phyloP scores from a whole-genome alignment of 2,888 invertebrate species.

The Diarsia mendica region DNA sequence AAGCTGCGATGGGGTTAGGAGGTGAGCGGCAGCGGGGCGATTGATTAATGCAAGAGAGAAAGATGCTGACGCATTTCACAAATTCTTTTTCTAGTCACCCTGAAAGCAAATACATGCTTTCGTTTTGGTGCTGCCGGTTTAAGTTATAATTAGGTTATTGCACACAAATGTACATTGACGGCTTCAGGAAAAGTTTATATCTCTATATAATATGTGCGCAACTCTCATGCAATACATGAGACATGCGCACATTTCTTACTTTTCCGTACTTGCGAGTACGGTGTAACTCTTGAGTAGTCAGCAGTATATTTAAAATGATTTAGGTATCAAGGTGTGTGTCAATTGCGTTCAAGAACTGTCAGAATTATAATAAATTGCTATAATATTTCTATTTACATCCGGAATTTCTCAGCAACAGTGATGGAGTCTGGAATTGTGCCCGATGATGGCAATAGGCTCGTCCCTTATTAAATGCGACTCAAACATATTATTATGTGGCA shows the following conservation, averaged over 20 bases:
- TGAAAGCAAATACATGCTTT: not conserved
- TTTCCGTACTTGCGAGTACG: not conserved
- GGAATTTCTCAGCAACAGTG: no score
- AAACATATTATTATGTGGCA: not conserved
- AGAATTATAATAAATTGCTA: not conserved
- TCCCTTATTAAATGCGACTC: not conserved
- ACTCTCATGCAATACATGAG: no score
- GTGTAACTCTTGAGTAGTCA: not conserved
- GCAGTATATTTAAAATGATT: not conserved
- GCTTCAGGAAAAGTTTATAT: no score
- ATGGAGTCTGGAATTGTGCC: no score
- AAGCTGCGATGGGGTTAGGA: slow-evolving; percentile 53
- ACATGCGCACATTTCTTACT: not conserved
- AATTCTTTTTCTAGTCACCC: not conserved
- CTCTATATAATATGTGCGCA: no score
- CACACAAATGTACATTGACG: no score
- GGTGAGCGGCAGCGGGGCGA: slow-evolving; percentile 47
- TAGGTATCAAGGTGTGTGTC: no score
- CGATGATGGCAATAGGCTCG: no score
- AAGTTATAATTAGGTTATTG: no score
- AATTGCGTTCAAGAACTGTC: not conserved
- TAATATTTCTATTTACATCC: no score
- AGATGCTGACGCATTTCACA: not conserved
- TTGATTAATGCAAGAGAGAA: no score
- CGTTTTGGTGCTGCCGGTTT: not conserved